phyloP scores from a whole-genome alignment of 2,888 invertebrate species.

The Parochlus steinenii region DNA sequence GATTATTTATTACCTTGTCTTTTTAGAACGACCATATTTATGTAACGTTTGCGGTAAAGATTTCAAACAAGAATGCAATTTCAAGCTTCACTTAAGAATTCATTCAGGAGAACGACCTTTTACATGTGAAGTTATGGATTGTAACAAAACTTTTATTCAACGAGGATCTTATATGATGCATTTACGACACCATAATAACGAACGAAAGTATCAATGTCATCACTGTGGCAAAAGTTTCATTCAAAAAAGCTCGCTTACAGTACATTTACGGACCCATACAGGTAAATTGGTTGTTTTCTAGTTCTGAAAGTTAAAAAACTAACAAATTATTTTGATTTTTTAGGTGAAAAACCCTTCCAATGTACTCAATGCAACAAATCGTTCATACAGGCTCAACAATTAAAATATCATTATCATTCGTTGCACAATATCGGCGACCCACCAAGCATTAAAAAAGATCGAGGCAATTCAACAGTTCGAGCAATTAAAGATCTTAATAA shows the following conservation, averaged over 20 bases:
- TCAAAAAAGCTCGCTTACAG: constrained; percentile 15
- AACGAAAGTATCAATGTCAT: constrained; percentile 15
- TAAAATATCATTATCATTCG: constrained; percentile 15
- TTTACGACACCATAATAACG: constrained; percentile 14
- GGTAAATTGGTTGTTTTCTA: no score
- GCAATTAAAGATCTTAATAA: neutral
- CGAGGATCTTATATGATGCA: constrained; percentile 15
- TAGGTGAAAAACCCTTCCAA: constrained; percentile 15
- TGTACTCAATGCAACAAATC: constrained; percentile 14
- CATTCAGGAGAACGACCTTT: constrained; percentile 15
- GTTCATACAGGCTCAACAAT: constrained; percentile 14
- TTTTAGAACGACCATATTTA: constrained; percentile 13
- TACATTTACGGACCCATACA: constrained; percentile 15
- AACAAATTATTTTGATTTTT: no score
- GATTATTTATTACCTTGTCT: no score
- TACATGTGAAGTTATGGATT: constrained; percentile 11
- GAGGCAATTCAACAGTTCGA: neutral
- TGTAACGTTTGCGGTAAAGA: constrained; percentile 15
- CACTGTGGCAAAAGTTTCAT: constrained; percentile 15
- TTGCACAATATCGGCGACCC: constrained; percentile 10
- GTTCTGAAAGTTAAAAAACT: no score
- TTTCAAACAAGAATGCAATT: constrained; percentile 15
- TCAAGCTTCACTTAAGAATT: constrained; percentile 13
- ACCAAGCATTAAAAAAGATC: neutral
- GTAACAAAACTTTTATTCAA: constrained; percentile 13